Percentiles rank a stretch among this genome's conserved stretches.
phyloP scores from a whole-genome alignment of 2,797 vertebrate genomes.

The Phoeniculus purpureus region DNA sequence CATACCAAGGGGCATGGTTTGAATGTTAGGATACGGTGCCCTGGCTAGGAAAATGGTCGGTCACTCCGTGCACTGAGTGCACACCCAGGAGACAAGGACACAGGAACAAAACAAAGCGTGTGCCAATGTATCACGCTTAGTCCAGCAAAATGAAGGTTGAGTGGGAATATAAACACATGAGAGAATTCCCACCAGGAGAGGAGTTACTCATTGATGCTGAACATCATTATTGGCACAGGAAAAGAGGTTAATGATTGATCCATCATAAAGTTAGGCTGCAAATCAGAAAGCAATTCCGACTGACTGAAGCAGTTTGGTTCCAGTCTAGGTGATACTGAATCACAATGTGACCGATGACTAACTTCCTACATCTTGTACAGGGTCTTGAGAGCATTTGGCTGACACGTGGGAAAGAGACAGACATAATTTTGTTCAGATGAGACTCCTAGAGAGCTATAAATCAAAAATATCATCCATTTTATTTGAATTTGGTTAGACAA shows the following conservation, averaged over 20 bases:
- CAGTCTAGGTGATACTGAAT: neutral
- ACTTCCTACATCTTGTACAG: neutral
- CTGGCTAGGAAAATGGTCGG: neutral
- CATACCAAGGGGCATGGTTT: neutral
- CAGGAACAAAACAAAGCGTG: neutral
- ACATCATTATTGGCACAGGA: neutral
- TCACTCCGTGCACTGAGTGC: neutral
- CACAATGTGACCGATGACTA: neutral
- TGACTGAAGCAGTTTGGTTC: neutral
- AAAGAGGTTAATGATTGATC: slow-evolving; percentile 59
- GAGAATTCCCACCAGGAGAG: neutral
- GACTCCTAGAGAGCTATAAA: neutral
- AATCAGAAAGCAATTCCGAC: neutral
- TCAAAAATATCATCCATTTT: neutral
- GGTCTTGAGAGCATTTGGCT: neutral
- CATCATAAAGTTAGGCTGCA: neutral
- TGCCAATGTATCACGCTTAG: neutral
- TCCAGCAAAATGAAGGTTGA: neutral
- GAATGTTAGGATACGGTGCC: neutral
- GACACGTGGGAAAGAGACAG: neutral
- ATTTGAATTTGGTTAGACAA: neutral
- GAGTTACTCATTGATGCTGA: slow-evolving; percentile 48
- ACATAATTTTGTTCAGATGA: neutral
- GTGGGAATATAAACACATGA: neutral
- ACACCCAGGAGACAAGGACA: neutral